Base-by-base conservation (phyloP, 2,113 vertebrate genomes). In the Oryzias woworae region DNA sequence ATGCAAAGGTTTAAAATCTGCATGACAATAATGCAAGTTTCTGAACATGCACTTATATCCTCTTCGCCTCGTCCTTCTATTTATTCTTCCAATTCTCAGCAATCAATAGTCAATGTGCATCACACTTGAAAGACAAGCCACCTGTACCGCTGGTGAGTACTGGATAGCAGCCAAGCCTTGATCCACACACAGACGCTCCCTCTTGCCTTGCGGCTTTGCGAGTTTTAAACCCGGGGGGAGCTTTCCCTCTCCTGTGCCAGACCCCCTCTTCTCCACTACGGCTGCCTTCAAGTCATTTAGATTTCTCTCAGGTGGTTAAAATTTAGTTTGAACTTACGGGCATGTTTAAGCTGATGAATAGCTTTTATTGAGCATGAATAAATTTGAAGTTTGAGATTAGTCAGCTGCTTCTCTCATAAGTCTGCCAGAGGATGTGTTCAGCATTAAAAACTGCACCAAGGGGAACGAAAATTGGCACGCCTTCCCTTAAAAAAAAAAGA, bases 351-450 rank as follows among this genome's bases (percentile, higher is more conserved):
- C 91, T 94, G 93, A 95, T 95, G 92, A 94, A 94, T 91, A 93
- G 92, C 86, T 93, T 94, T 94, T 92, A 96, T 91, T 94, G 94
- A 96, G 92, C 92, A 86, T 89, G 92, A 95, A 95, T 95, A 94
- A 86, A 93, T 94, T 95, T 92, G 90, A 75, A 92, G 93, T 92
- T 93, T 91, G 82, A 87, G 90, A 94, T 93, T 93, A 95, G 92
- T 95, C 94, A 95, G 94, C 93, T 78, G 85, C 82, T 93, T 94
- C 90, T 91, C 77, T 83, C 50, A 88, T 91, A 85, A 89, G 91
- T 92, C 46, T 15, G 85, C 89, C 45, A 80, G 71, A 91, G 90
- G 85, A 90, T 84, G 66, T 75, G 89, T 87, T 94, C 90, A 79
- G 78, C 81, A 92, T 91, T 58, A 92, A 86, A 81, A 62, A 60